These are phyloP conservation scores for Mimachlamys varia DNA, from an alignment of 2,888 invertebrate genomes.

Conservation along the genomic window DNA sequence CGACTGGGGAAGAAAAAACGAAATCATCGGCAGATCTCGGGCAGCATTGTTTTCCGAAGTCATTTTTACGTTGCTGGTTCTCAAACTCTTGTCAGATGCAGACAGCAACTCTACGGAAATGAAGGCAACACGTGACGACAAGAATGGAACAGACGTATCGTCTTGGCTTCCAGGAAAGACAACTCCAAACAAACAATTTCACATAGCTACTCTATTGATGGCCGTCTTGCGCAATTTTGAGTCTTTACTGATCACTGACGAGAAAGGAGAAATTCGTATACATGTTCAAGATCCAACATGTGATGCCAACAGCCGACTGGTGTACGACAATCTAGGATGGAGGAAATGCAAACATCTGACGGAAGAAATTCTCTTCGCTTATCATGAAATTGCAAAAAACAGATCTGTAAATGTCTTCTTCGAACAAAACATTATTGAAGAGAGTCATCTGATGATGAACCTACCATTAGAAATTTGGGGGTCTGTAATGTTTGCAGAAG, in stretches of 20 bases:
- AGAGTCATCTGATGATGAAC: slow-evolving; percentile 35
- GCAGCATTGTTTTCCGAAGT: not conserved
- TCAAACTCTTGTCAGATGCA: not conserved
- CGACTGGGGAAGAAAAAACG: slow-evolving; percentile 38
- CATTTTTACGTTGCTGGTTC: not conserved
- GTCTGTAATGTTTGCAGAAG: slow-evolving; percentile 38
- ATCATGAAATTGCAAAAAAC: slow-evolving; percentile 40
- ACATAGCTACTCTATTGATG: not conserved
- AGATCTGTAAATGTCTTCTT: slow-evolving; percentile 33
- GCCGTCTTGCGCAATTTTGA: not conserved
- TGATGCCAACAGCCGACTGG: not conserved
- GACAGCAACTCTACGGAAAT: not conserved
- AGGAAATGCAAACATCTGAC: not conserved
- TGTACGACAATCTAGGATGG: not conserved
- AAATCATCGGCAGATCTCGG: not conserved
- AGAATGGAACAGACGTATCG: not conserved
- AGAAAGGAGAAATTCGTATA: not conserved
- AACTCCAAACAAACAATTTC: not conserved
- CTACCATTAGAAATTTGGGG: slow-evolving; percentile 40
- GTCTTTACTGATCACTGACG: not conserved
- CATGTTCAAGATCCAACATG: not conserved
- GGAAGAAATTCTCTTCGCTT: slow-evolving; percentile 38
- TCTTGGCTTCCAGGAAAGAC: not conserved
- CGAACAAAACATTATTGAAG: slow-evolving; percentile 10
- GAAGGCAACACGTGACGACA: not conserved